Conservation (phyloP, 2,113 vertebrate species). For the Tachuris rubrigastra region DNA sequence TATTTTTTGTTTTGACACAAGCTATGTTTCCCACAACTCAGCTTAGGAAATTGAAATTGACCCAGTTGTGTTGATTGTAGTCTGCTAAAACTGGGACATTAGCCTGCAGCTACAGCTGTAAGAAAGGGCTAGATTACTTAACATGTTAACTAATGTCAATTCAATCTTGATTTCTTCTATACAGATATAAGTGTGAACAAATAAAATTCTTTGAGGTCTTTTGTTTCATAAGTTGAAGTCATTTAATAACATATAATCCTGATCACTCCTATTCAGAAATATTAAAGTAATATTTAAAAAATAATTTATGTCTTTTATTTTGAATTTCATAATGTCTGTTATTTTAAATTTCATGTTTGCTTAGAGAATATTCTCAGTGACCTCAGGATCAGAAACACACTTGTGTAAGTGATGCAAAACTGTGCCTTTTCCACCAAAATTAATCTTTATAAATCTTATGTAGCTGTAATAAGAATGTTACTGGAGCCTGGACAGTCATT, state of each 20-base stretch:
- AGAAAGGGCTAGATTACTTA: background rate
- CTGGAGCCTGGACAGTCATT: background rate
- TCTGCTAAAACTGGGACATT: conserved; percentile 1
- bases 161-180: background rate
- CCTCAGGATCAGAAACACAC: background rate
- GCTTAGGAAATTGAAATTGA: background rate
- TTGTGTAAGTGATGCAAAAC: background rate
- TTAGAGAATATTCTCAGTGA: background rate
- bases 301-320: background rate
- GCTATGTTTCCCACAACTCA: background rate
- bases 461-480: background rate
- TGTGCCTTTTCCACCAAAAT: background rate
- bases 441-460: background rate
- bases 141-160: background rate
- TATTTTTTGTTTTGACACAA: background rate
- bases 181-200: background rate
- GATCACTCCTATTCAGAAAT: background rate
- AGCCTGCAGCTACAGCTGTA: background rate
- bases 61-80: background rate
- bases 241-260: background rate
- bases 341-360: background rate
- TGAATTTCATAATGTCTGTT: background rate
- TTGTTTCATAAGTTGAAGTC: background rate
- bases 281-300: background rate
- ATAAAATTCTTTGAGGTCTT: background rate